phyloP scores from a whole-genome alignment of 2,797 vertebrate species.

The Pangasius larnaudii region DNA sequence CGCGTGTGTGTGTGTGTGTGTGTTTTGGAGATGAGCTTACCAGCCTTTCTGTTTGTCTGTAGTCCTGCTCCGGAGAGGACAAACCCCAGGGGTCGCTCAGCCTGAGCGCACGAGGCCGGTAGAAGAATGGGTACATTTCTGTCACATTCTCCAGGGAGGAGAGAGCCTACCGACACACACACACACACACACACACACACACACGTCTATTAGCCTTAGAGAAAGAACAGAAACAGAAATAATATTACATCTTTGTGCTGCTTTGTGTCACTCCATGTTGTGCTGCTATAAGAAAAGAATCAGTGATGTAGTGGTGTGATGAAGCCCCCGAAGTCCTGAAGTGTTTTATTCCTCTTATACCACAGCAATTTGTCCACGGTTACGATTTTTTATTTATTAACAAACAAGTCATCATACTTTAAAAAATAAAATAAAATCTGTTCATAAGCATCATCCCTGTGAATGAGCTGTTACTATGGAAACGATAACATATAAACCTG shows the following conservation, averaged over 20 bases:
- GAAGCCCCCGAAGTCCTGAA: too few relatives aligned
- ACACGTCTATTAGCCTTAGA: neutral
- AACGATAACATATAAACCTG: neutral
- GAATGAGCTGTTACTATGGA: neutral
- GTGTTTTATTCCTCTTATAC: too few relatives aligned
- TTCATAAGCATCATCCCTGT: neutral
- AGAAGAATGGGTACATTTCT: constrained; percentile 88
- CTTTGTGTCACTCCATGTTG: too few relatives aligned
- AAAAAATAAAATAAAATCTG: neutral
- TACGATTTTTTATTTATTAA: too few relatives aligned
- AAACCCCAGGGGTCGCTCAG: constrained; percentile 78
- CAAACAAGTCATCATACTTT: neutral
- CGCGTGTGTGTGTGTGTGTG: constrained; percentile 16
- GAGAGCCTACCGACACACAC: constrained; percentile 73
- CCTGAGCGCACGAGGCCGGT: constrained; percentile 75
- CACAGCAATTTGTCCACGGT: neutral
- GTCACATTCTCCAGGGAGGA: constrained; percentile 82
- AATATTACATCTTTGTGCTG: neutral
- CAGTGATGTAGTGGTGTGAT: too few relatives aligned
- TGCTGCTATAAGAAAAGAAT: too few relatives aligned
- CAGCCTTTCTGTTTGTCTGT: constrained; percentile 69
- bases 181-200: neutral
- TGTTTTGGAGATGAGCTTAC: constrained; percentile 67
- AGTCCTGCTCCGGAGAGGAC: constrained; percentile 70
- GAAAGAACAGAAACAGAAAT: too few relatives aligned